A percentile compares a stretch with the other conserved stretches of the same genome.
These are phyloP conservation scores for Scolopax mira DNA, from an alignment of 2,113 vertebrate species.

Conservation along the genomic window DNA sequence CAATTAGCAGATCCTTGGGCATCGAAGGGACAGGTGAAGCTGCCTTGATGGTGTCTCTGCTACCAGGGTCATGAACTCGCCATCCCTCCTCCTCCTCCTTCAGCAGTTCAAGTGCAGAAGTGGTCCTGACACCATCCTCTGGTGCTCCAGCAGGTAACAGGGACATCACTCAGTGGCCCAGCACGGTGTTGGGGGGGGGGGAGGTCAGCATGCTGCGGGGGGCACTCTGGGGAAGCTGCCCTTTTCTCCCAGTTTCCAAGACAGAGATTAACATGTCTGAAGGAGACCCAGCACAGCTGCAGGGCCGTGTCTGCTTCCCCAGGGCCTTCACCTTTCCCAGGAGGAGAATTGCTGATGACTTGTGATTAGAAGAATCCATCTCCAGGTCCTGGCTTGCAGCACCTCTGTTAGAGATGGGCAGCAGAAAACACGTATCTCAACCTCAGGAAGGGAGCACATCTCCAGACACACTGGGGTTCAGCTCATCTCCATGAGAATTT, in stretches of 20 bases:
- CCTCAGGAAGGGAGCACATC: background rate
- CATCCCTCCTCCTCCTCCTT: background rate
- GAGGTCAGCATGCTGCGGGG: fast-evolving
- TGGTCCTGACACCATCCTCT: background rate
- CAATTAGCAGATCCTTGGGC: background rate
- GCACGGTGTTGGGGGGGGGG: fast-evolving
- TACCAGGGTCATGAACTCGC: background rate
- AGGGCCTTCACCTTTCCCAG: background rate
- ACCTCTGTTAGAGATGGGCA: background rate
- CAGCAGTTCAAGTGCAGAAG: background rate
- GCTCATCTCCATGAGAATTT: fast-evolving
- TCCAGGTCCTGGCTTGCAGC: background rate
- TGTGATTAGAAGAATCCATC: background rate
- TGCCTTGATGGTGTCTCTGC: background rate
- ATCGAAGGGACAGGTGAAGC: background rate
- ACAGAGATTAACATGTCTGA: fast-evolving
- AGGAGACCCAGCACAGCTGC: background rate
- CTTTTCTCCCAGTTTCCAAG: fast-evolving
- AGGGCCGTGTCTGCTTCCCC: background rate
- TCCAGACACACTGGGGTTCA: background rate
- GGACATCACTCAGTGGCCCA: background rate
- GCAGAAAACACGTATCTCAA: background rate
- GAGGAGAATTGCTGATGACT: background rate
- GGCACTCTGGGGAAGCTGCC: fast-evolving
- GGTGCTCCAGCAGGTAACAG: background rate